Conservation (phyloP, 2,113 vertebrate species). For the Chionodraco myersi region DNA sequence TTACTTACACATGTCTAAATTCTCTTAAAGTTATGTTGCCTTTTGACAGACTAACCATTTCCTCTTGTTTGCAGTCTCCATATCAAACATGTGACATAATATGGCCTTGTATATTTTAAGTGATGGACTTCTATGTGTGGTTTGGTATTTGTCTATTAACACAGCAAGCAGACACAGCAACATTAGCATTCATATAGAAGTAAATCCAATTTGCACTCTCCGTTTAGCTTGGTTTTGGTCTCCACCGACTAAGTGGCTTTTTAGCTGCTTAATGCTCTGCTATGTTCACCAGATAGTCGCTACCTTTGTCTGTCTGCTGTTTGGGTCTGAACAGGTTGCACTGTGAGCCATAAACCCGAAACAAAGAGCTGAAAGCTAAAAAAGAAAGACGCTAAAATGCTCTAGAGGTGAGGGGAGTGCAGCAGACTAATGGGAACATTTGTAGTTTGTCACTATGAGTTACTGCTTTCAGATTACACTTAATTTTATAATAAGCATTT, state of each 20-base stretch:
- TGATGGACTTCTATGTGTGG: no score
- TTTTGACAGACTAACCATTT: background rate
- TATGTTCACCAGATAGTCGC: background rate
- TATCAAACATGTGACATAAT: background rate
- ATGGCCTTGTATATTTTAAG: no score
- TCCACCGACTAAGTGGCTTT: no score
- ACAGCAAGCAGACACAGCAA: conserved; percentile 5
- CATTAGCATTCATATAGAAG: background rate
- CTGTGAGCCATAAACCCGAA: no score
- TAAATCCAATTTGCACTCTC: background rate
- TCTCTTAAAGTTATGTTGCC: background rate
- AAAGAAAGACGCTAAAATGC: no score
- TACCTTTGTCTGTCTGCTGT: background rate
- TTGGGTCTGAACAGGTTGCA: no score
- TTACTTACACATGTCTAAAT: conserved; percentile 1
- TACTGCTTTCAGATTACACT: background rate
- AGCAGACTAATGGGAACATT: no score
- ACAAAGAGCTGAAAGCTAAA: no score
- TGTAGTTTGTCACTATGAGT: background rate
- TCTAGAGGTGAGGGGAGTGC: no score
- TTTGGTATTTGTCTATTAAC: background rate
- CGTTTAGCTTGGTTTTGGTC: background rate
- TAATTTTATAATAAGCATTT: background rate
- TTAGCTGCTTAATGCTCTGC: background rate
- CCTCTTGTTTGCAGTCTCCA: background rate